A percentile compares a stretch with the other conserved stretches of the same genome.
phyloP scores from a whole-genome alignment of 1,140 invertebrate genomes.

The Hyles euphorbiae region DNA sequence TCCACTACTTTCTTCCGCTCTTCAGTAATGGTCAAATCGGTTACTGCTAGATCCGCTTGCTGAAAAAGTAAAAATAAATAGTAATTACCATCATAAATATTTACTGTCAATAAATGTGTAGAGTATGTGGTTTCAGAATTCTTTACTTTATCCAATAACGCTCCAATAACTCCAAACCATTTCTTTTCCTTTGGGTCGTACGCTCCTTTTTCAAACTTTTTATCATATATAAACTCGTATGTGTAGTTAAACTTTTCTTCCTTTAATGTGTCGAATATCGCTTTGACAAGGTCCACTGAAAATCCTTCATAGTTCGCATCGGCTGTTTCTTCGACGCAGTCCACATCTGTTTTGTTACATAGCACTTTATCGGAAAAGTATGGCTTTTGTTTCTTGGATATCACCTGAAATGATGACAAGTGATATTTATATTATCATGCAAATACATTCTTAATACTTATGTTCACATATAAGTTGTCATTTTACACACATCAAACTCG shows the following conservation, averaged over 20 bases:
- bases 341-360: slow-evolving; percentile 34
- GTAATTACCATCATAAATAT: too few relatives aligned
- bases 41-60: slow-evolving; percentile 93
- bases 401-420: slow-evolving; percentile 35
- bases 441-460: too few relatives aligned
- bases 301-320: slow-evolving; percentile 85
- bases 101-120: too few relatives aligned
- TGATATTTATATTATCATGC: background rate
- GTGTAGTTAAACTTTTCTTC: slow-evolving; percentile 56
- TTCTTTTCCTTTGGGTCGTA: slow-evolving; percentile 79
- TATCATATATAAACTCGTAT: slow-evolving; percentile 43
- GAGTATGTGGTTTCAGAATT: too few relatives aligned
- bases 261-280: slow-evolving; percentile 81
- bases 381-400: slow-evolving; percentile 54
- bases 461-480: too few relatives aligned
- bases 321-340: slow-evolving; percentile 41
- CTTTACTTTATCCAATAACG: slow-evolving; percentile 80
- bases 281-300: slow-evolving; percentile 84
- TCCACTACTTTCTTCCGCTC: slow-evolving; percentile 88
- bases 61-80: slow-evolving; percentile 44
- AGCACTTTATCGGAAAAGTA: slow-evolving; percentile 51
- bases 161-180: slow-evolving; percentile 92
- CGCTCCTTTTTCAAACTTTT: slow-evolving; percentile 79
- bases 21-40: slow-evolving; percentile 93
- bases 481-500: too few relatives aligned